Base-by-base conservation (phyloP, 1,140 invertebrate species). In the Nomia melanderi region DNA sequence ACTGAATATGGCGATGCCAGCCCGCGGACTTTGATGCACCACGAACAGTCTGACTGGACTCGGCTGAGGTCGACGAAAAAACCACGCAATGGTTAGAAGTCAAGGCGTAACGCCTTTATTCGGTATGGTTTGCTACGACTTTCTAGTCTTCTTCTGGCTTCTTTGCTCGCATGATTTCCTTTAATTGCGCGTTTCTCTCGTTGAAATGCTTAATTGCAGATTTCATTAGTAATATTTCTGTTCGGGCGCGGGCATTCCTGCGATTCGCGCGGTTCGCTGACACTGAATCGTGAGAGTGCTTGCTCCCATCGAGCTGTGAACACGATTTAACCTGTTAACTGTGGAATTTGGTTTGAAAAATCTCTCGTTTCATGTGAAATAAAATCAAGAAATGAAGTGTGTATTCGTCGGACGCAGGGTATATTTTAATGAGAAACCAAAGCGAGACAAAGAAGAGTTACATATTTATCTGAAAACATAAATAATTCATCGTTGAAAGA, bases 1-100 rank as follows among this genome's bases (percentile, higher is more conserved):
- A 36, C 79, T 81, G 53, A 81, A 82, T 81, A 82, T 77, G 78
- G 79, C 74, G 53, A 77, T 79, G 70, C 66, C 20, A 56, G 31
- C 44, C 41, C 12, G 33, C n/a, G 39, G 56, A 75, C 36, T 67
- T 47, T 47, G 65, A 79, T 62, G 65, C 56, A 54, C 54, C 63
- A 65, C 50, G 67, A 71, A 29, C 66, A 36, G 60, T 47, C 20
- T 17, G 70, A 36, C 67, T 50, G 44, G 31, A 59, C 29, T 78
- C 50, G 44, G 41, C 11, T 23, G 2, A 6, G 3, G 27, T 11
- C 1, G 23, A 17, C 5, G 12, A 57, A 56, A 57, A 57, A 57
- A 23, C 20, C 20, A 20, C 44, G 9, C 20, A 64, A 53, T 20
- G 53, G 73, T 70, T 67, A 66, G 71, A 76, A 83, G 65, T 56